A percentile compares a stretch with the other conserved stretches of the same genome.
phyloP scores from a whole-genome alignment of 2,797 vertebrate species.

The Mus spretus region DNA sequence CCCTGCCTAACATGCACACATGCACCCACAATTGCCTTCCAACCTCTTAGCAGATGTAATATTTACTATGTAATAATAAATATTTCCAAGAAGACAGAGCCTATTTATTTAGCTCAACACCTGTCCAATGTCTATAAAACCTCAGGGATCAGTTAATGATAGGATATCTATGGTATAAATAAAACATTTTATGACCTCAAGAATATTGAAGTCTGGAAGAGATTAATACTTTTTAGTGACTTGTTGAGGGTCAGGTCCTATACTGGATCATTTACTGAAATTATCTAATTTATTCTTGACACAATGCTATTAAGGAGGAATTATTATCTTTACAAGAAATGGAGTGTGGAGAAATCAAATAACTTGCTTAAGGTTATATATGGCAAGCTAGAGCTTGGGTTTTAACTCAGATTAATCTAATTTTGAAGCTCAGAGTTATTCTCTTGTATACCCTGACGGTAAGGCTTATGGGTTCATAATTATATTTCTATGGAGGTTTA shows the following conservation, averaged over 20 bases:
- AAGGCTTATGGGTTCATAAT: neutral
- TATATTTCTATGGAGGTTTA: neutral
- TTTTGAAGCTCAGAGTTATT: neutral
- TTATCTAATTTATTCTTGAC: neutral
- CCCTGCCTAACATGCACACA: neutral
- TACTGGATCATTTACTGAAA: neutral
- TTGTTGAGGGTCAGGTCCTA: neutral
- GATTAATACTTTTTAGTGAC: neutral
- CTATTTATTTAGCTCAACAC: neutral
- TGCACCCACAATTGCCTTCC: neutral
- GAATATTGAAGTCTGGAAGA: neutral
- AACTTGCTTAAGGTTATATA: neutral
- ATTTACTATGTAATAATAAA: neutral
- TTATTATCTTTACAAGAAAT: neutral
- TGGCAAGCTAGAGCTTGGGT: neutral
- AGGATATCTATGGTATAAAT: neutral
- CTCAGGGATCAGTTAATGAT: no score
- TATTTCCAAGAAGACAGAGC: neutral
- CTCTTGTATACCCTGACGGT: neutral
- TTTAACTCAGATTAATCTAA: neutral
- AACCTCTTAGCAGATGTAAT: neutral
- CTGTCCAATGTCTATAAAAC: neutral
- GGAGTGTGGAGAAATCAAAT: constrained; percentile 6
- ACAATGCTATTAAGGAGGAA: neutral
- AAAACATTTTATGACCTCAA: neutral